A percentile compares a stretch with the other conserved stretches of the same genome.
Evolutionary conservation across 2,797 vertebrate species (phyloP).

Genomic region (Etheostoma perlongum): DNA sequence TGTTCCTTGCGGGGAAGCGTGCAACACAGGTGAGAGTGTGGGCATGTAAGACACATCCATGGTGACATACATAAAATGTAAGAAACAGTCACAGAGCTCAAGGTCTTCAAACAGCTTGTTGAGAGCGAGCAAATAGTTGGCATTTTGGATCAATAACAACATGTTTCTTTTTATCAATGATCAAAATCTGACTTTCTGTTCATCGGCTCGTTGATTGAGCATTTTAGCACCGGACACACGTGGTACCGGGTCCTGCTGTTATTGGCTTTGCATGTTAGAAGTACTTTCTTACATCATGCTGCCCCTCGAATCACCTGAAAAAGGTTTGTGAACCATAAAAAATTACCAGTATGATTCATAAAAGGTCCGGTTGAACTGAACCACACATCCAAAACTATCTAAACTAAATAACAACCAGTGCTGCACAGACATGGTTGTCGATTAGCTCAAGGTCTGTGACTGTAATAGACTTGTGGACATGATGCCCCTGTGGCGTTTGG

Average conservation of each 20-base stretch:
- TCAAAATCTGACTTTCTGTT: not conserved
- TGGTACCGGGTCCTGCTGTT: not conserved
- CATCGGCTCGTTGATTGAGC: not conserved
- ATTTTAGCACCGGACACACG: not conserved
- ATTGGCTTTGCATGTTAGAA: not conserved
- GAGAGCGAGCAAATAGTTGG: not conserved
- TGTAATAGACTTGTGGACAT: conserved; percentile 74
- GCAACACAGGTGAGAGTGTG: conserved; percentile 14
- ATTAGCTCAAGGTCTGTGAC: conserved; percentile 80
- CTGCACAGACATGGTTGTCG: conserved; percentile 63
- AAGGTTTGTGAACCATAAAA: conserved; percentile 38
- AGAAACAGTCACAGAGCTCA: not conserved
- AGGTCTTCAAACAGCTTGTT: conserved; percentile 3
- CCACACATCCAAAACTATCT: conserved; percentile 11
- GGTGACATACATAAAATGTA: not conserved
- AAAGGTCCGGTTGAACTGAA: conserved; percentile 50
- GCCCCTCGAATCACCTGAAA: conserved; percentile 8
- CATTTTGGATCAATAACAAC: not conserved
- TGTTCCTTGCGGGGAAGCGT: not conserved
- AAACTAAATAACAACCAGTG: conserved; percentile 49
- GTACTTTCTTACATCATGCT: not conserved
- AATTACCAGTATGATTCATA: conserved; percentile 40
- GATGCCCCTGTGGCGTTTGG: conserved; percentile 69
- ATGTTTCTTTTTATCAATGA: not conserved
- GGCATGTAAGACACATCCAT: not conserved